Conservation (phyloP, 2,888 invertebrate genomes). For the Eledone cirrhosa region DNA sequence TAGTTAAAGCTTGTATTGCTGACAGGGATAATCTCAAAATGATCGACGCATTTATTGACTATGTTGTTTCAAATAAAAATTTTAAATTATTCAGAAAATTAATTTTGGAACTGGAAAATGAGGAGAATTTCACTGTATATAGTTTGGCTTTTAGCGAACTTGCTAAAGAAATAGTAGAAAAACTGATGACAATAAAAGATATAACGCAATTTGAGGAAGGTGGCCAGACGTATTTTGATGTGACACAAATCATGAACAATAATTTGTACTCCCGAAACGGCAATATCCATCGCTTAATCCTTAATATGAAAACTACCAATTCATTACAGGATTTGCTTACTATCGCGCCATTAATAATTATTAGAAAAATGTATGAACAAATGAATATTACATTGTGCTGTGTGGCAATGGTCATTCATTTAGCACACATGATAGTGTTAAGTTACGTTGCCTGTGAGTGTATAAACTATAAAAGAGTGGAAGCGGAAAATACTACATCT, state of each 20-base stretch:
- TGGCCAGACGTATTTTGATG: constrained; percentile 46
- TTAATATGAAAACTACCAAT: background rate
- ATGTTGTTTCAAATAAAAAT: constrained; percentile 49
- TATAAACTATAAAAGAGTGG: no score
- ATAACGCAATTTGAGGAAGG: constrained; percentile 48
- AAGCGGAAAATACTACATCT: no score
- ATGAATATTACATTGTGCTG: constrained; percentile 37
- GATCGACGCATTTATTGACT: constrained; percentile 43
- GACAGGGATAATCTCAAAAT: constrained; percentile 44
- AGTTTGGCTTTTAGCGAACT: constrained; percentile 52
- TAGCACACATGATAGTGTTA: no score
- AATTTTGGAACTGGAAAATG: constrained; percentile 50
- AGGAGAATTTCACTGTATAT: constrained; percentile 50
- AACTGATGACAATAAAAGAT: constrained; percentile 50
- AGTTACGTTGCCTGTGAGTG: no score
- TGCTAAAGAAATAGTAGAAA: constrained; percentile 50
- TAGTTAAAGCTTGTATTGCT: constrained; percentile 44
- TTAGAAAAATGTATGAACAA: constrained; percentile 56
- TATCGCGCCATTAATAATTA: constrained; percentile 53
- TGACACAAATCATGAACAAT: constrained; percentile 45
- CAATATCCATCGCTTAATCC: no score
- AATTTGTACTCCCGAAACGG: no score
- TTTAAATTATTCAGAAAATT: constrained; percentile 46
- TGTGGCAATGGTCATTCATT: no score
- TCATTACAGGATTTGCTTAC: constrained; percentile 45